Conservation (phyloP, 2,888 invertebrate species). For the Deilephila elpenor region DNA sequence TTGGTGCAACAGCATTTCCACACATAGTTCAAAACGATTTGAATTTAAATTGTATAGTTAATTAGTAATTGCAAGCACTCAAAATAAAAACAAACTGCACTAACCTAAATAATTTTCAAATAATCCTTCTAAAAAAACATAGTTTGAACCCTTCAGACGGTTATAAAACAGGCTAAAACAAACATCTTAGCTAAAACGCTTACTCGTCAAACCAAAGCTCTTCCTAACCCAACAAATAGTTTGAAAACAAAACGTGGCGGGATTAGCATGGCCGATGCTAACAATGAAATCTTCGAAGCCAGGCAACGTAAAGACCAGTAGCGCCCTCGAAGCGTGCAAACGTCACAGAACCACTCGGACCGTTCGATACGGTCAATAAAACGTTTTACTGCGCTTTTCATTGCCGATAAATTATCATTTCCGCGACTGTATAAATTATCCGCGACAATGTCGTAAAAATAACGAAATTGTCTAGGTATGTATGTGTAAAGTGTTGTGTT, state of each 20-base stretch:
- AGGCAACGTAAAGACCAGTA: constrained; percentile 20
- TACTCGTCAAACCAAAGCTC: neutral
- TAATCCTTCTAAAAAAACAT: no score
- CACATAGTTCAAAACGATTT: no score
- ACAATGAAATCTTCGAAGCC: constrained; percentile 5
- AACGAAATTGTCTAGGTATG: constrained; percentile 23
- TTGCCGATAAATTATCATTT: constrained; percentile 59
- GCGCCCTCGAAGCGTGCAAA: constrained; percentile 28
- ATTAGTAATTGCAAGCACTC: no score
- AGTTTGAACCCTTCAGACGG: no score
- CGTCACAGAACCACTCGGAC: constrained; percentile 30
- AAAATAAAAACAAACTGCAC: no score
- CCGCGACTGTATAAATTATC: constrained; percentile 49
- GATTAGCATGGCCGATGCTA: neutral
- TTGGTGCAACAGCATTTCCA: no score
- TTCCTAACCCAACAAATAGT: constrained; percentile 8
- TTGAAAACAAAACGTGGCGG: neutral
- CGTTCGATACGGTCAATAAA: constrained; percentile 50
- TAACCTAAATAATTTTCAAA: no score
- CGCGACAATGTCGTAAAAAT: constrained; percentile 41
- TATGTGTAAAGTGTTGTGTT: neutral
- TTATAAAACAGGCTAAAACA: no score
- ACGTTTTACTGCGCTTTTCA: constrained; percentile 52
- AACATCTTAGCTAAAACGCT: neutral
- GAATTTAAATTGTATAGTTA: no score